These are phyloP conservation scores for Myotis yumanensis DNA, from an alignment of 2,113 vertebrate genomes.

Conservation along the genomic window DNA sequence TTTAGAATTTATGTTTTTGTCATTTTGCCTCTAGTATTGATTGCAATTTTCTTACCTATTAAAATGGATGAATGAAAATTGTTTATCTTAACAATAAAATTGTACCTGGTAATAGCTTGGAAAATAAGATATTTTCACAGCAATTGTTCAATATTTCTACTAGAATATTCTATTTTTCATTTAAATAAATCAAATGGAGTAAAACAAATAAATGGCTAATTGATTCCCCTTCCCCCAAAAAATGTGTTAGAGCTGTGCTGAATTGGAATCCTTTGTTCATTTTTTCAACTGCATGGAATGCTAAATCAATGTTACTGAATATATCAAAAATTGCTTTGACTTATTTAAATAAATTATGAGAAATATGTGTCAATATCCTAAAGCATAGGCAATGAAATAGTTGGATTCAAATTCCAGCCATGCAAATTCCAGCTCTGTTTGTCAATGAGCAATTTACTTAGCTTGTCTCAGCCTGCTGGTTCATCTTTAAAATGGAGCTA, in stretches of 20 bases:
- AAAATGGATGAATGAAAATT: background rate
- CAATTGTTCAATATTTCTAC: background rate
- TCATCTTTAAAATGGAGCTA: slow-evolving; percentile 18
- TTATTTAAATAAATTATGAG: background rate
- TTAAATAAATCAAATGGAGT: background rate
- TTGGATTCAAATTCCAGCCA: slow-evolving; percentile 16
- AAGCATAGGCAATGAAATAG: background rate
- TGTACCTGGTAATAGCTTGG: background rate
- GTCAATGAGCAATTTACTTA: background rate
- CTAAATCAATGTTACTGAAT: background rate
- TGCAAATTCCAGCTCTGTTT: slow-evolving; percentile 21
- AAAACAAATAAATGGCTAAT: background rate
- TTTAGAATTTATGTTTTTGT: background rate
- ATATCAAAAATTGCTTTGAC: background rate
- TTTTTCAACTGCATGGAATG: background rate
- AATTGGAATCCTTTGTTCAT: background rate
- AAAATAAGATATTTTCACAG: background rate
- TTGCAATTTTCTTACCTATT: background rate
- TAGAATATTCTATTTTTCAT: background rate
- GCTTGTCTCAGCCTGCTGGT: background rate
- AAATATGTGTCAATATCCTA: background rate
- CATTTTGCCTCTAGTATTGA: background rate
- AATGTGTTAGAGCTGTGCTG: background rate
- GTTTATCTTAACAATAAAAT: background rate
- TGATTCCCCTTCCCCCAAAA: background rate